These are phyloP conservation scores for Vulpes vulpes DNA, from an alignment of 2,113 vertebrate species.

Conservation along the genomic window DNA sequence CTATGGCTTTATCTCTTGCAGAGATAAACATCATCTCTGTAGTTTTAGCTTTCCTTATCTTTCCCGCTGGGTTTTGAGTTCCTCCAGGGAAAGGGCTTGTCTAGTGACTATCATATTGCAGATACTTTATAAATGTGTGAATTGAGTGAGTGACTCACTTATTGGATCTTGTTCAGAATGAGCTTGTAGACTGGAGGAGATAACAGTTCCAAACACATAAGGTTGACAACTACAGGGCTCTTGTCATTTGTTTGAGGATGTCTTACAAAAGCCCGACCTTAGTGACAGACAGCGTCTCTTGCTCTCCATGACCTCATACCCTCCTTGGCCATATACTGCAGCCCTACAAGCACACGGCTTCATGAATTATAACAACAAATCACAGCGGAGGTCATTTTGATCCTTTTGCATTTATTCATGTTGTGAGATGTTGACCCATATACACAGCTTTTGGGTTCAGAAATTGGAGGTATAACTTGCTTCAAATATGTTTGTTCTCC, in stretches of 20 bases:
- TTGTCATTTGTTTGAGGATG: neutral
- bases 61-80: neutral
- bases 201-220: too few relatives aligned
- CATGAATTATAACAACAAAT: neutral
- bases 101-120: neutral
- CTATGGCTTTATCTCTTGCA: rapidly evolving
- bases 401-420: slow-evolving; percentile 62
- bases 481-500: neutral
- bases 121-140: neutral
- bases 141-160: neutral
- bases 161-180: neutral
- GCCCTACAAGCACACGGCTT: neutral
- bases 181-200: neutral
- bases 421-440: neutral
- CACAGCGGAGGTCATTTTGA: neutral
- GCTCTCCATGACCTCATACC: neutral
- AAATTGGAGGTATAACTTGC: neutral
- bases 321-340: neutral
- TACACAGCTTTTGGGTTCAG: neutral
- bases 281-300: neutral
- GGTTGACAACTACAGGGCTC: neutral
- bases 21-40: neutral
- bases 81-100: neutral
- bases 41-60: neutral
- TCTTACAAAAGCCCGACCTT: neutral